Evolutionary conservation across 2,113 vertebrate species (phyloP).

Genomic region (Pandion haliaetus): DNA sequence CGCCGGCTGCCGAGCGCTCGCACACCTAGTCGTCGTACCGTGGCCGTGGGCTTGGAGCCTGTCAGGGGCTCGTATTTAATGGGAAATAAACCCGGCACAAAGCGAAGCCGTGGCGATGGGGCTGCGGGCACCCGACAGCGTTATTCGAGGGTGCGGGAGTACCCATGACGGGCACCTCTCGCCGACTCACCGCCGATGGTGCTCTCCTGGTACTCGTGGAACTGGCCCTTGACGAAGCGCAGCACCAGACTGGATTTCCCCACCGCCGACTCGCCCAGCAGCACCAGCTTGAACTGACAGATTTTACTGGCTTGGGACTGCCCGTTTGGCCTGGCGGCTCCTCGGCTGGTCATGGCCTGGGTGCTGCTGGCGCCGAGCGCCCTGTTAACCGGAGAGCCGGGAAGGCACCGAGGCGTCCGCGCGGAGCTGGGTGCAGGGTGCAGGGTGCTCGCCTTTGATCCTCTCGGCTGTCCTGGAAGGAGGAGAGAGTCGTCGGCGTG

Average conservation of each 20-base stretch:
- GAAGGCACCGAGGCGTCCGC: not conserved
- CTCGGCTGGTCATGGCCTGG: conserved; percentile 77
- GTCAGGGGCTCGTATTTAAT: not conserved
- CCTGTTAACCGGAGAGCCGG: not conserved
- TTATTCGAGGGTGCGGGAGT: not conserved
- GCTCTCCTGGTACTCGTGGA: conserved; percentile 81
- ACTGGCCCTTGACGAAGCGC: conserved; percentile 80
- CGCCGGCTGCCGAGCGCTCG: not conserved
- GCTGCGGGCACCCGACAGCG: not conserved
- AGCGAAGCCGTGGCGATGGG: not conserved
- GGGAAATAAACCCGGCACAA: no score
- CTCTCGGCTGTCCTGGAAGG: not conserved
- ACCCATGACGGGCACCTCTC: not conserved
- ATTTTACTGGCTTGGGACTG: conserved; percentile 79
- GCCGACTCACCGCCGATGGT: conserved; percentile 76
- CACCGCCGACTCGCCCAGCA: conserved; percentile 78
- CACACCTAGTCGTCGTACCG: no score
- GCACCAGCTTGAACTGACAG: conserved; percentile 79
- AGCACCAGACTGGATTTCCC: conserved; percentile 78
- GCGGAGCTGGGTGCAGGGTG: not conserved
- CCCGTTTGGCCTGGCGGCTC: conserved; percentile 77
- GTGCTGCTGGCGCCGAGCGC: not conserved
- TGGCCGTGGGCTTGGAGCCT: not conserved
- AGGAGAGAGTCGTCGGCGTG: not conserved
- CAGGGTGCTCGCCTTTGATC: not conserved